Conservation (phyloP, 2,888 invertebrate species). For the Chymomyza fuscimana region DNA sequence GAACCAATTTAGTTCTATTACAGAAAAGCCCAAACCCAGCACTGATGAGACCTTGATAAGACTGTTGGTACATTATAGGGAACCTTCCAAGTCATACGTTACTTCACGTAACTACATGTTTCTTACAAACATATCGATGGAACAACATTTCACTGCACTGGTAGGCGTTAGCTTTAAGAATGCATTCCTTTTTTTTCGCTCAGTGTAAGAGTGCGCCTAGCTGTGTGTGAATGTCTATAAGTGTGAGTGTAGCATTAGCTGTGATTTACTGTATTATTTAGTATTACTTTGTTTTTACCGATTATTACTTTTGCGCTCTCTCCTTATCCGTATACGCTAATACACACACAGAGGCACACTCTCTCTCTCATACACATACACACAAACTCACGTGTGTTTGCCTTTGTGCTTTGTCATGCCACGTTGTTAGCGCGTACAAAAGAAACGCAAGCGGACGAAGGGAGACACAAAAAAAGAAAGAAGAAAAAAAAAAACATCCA, state of each 20-base stretch:
- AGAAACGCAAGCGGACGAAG: conserved; percentile 30
- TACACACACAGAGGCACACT: not conserved
- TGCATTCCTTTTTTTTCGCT: not conserved
- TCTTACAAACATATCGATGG: too few species aligned
- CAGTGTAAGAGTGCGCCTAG: not conserved
- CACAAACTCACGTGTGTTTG: conserved; percentile 1
- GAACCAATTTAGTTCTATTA: too few species aligned
- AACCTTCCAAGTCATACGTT: too few species aligned
- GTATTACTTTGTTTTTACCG: conserved; percentile 70
- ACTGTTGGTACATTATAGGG: too few species aligned
- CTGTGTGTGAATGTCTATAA: conserved; percentile 12
- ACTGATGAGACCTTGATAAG: too few species aligned
- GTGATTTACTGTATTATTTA: conserved; percentile 74
- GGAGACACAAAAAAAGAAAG: conserved; percentile 45
- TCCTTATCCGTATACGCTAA: conserved; percentile 11
- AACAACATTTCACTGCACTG: too few species aligned
- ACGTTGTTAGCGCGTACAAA: conserved; percentile 8
- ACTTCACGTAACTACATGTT: too few species aligned
- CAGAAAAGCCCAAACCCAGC: too few species aligned
- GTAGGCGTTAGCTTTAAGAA: too few species aligned
- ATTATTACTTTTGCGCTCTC: conserved; percentile 64
- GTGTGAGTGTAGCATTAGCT: conserved; percentile 60
- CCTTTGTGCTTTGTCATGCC: conserved; percentile 41
- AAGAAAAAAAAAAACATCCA: conserved; percentile 34
- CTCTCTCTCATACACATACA: not conserved